These are phyloP conservation scores for Pangasius macronema DNA, from an alignment of 2,797 vertebrate genomes.

Conservation along the genomic window DNA sequence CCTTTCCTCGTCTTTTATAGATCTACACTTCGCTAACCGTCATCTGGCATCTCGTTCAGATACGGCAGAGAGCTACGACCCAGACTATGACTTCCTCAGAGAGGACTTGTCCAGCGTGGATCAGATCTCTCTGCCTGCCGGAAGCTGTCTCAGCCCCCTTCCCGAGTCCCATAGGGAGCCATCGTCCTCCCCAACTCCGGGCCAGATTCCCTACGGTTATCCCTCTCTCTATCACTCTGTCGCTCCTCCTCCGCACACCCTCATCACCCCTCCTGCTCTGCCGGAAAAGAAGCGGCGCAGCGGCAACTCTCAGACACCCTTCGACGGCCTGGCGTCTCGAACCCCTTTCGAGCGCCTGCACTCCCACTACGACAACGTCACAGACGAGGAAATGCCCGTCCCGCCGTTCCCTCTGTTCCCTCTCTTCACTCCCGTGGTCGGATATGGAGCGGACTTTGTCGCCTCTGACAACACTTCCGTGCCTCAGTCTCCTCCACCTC, in stretches of 20 bases:
- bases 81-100: constrained; percentile 98
- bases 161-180: constrained; percentile 86
- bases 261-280: constrained; percentile 76
- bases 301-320: constrained; percentile 62
- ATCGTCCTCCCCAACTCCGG: constrained; percentile 67
- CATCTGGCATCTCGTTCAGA: constrained; percentile 53
- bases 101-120: constrained; percentile 85
- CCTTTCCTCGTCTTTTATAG: background rate
- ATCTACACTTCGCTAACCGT: background rate
- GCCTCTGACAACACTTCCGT: constrained; percentile 66
- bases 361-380: constrained; percentile 80
- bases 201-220: constrained; percentile 32
- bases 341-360: constrained; percentile 71
- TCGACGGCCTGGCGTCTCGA: constrained; percentile 65
- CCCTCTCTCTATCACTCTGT: background rate
- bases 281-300: constrained; percentile 87
- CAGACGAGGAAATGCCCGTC: constrained; percentile 73
- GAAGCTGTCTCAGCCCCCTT: constrained; percentile 85
- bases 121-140: constrained; percentile 82
- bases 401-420: constrained; percentile 68
- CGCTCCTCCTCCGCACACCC: background rate
- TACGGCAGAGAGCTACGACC: constrained; percentile 89
- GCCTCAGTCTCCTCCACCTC: constrained; percentile 84
- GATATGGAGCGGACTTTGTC: constrained; percentile 71
- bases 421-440: constrained; percentile 70